Conservation (phyloP, 2,113 vertebrate species). For the Girardinichthys multiradiatus region DNA sequence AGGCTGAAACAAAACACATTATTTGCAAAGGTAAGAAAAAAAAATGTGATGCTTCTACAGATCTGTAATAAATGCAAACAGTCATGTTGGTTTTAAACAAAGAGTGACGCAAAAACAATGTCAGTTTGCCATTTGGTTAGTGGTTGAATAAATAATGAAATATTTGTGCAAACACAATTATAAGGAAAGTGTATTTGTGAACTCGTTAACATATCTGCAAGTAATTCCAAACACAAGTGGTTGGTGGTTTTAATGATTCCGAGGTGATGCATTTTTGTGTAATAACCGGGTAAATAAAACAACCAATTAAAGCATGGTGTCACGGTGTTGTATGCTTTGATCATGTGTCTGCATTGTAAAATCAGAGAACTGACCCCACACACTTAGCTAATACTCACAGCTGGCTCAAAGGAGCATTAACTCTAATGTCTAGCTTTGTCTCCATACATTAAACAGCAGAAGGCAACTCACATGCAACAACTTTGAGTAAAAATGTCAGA, state of each 20-base stretch:
- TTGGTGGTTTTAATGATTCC: neutral
- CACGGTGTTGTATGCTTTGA: neutral
- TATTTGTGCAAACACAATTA: neutral
- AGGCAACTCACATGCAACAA: neutral
- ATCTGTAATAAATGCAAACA: neutral
- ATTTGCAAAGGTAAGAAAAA: neutral
- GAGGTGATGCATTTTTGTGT: neutral
- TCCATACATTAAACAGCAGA: neutral
- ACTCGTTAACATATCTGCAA: neutral
- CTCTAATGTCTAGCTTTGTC: neutral
- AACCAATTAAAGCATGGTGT: neutral
- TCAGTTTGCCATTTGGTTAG: neutral
- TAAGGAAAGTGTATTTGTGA: neutral
- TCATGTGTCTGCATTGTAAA: neutral
- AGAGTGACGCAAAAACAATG: neutral
- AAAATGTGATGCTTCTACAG: neutral
- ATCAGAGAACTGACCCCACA: neutral
- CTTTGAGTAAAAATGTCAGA: neutral
- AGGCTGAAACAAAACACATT: neutral
- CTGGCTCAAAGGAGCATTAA: neutral
- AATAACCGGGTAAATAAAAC: neutral
- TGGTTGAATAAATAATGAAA: neutral
- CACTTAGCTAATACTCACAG: neutral
- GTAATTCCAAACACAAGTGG: neutral
- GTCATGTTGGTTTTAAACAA: neutral